Conservation (phyloP, 2,113 vertebrate genomes). For the Leucosticte australis region DNA sequence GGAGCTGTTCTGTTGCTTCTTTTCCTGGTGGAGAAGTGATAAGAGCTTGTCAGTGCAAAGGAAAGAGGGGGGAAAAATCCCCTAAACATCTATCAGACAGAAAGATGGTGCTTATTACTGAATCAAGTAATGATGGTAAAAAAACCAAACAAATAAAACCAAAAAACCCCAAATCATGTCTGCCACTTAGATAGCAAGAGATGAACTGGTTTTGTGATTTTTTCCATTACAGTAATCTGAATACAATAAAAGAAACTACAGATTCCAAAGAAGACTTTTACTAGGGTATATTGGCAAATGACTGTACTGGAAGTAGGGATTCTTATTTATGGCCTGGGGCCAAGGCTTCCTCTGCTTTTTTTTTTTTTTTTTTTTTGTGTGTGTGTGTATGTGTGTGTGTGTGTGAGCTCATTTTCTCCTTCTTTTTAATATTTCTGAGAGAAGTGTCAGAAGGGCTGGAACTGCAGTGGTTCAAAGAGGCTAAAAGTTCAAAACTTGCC, state of each 20-base stretch:
- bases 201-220: not conserved
- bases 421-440: not conserved
- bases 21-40: constrained; percentile 17
- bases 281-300: not conserved
- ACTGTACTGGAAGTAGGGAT: not conserved
- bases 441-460: not conserved
- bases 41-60: not conserved
- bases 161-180: not conserved
- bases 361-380: too few relatives aligned
- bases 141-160: not conserved
- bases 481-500: not conserved
- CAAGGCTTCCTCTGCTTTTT: not conserved
- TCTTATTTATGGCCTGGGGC: not conserved
- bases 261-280: not conserved
- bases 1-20: not conserved
- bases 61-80: constrained; percentile 23
- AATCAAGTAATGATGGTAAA: not conserved
- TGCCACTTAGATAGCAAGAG: not conserved
- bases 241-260: not conserved
- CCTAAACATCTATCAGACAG: not conserved
- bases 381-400: too few relatives aligned
- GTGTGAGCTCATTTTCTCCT: not conserved
- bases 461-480: not conserved
- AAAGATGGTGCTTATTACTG: not conserved
- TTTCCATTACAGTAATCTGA: not conserved